Conservation (phyloP, 2,888 invertebrate species). For the Nymphalis polychloros region DNA sequence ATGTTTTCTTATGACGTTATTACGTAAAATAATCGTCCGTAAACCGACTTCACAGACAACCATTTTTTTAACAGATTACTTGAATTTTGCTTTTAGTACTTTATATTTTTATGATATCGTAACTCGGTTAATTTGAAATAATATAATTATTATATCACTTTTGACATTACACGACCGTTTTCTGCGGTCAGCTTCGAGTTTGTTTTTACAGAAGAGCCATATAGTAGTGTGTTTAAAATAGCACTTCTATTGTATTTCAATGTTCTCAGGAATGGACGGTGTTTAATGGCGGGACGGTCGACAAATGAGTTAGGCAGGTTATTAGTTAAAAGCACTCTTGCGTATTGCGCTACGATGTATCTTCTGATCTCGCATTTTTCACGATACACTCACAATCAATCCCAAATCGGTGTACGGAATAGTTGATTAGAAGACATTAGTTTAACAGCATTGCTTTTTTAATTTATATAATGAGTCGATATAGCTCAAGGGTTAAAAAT, state of each 20-base stretch:
- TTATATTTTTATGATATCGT: too few species aligned
- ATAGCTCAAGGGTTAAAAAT: too few species aligned
- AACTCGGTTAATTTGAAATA: too few species aligned
- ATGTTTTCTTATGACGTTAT: too few species aligned
- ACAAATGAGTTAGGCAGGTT: conserved; percentile 50
- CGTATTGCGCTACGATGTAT: conserved; percentile 11
- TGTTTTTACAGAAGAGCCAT: not conserved
- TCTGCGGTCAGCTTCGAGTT: too few species aligned
- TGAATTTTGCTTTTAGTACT: too few species aligned
- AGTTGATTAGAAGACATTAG: conserved; percentile 8
- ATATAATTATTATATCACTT: too few species aligned
- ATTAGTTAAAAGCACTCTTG: conserved; percentile 43
- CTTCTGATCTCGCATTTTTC: conserved; percentile 47
- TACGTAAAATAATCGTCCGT: too few species aligned
- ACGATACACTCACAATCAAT: conserved; percentile 32
- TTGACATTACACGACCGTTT: too few species aligned
- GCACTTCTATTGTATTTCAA: not conserved
- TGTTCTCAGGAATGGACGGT: conserved; percentile 24
- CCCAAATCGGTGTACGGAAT: conserved; percentile 14
- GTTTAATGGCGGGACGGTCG: conserved; percentile 39
- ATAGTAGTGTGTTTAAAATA: too few species aligned
- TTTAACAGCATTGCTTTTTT: not conserved
- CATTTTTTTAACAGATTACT: too few species aligned
- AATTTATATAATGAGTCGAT: not conserved
- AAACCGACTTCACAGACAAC: too few species aligned